A percentile compares a stretch with the other conserved stretches of the same genome.
These are phyloP conservation scores for Nematopogon swammerdamellus DNA, from an alignment of 2,888 invertebrate species.

Conservation along the genomic window DNA sequence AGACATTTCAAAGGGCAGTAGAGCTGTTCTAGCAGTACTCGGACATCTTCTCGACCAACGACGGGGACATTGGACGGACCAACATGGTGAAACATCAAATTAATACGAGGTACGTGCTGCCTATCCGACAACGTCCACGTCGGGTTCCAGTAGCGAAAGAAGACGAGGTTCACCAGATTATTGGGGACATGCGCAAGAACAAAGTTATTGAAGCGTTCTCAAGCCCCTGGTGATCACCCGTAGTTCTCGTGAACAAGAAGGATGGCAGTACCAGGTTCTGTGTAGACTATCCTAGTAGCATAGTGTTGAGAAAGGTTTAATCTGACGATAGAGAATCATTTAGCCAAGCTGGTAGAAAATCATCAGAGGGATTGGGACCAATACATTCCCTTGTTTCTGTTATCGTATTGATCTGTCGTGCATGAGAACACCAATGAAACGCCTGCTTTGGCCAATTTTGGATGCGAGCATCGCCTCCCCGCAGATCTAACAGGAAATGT, in stretches of 20 bases:
- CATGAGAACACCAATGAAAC: conserved; percentile 10
- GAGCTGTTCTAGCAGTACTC: not conserved
- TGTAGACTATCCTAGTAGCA: conserved; percentile 8
- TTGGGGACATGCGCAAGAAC: not conserved
- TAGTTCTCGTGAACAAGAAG: conserved; percentile 13
- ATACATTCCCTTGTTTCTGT: conserved; percentile 6
- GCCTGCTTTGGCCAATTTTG: conserved; percentile 12
- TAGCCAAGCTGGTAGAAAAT: too few species aligned
- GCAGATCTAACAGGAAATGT: conserved; percentile 5
- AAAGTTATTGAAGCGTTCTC: conserved; percentile 6
- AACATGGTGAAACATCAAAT: not conserved
- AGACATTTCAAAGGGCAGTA: not conserved
- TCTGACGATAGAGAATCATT: too few species aligned
- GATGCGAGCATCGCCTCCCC: conserved; percentile 11
- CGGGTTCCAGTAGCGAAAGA: not conserved
- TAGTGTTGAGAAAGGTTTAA: too few species aligned
- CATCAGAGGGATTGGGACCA: too few species aligned
- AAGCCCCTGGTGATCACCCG: conserved; percentile 10
- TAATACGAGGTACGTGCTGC: not conserved
- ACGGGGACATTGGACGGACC: not conserved
- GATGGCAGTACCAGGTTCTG: conserved; percentile 12
- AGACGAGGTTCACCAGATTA: not conserved
- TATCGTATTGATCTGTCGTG: conserved; percentile 8
- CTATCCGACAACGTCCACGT: not conserved
- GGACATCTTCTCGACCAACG: not conserved